These are phyloP conservation scores for Dendronephthya gigantea DNA, from an alignment of 64 coral and sea anemone species.

Conservation along the genomic window DNA sequence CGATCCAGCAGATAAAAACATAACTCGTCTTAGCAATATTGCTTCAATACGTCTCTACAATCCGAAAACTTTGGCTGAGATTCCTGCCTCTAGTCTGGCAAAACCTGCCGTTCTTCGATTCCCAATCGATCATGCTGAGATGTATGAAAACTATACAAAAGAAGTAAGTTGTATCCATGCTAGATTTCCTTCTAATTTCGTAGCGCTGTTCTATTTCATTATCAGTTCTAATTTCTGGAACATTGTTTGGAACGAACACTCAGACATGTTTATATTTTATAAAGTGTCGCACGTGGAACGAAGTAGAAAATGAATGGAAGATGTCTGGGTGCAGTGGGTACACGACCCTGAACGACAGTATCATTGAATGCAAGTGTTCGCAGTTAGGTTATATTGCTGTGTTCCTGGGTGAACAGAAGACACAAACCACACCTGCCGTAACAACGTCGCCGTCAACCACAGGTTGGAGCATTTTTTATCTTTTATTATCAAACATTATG, in stretches of 20 bases:
- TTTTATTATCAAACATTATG: too few species aligned
- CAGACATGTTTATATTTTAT: not conserved
- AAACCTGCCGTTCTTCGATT: conserved; percentile 29
- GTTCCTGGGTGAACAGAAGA: not conserved
- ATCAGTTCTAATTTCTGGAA: too few species aligned
- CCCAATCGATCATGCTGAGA: conserved; percentile 17
- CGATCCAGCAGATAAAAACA: not conserved
- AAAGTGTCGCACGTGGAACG: not conserved
- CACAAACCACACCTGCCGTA: not conserved
- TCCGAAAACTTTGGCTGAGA: conserved; percentile 39
- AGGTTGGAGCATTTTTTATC: too few species aligned
- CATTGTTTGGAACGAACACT: not conserved
- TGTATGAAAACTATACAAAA: not conserved
- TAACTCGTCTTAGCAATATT: conserved; percentile 34
- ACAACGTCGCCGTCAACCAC: not conserved
- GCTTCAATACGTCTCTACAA: conserved; percentile 68
- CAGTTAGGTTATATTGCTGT: not conserved
- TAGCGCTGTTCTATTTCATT: not conserved
- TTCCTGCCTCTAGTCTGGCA: conserved; percentile 7
- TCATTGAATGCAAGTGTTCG: not conserved
- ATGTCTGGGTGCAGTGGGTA: not conserved
- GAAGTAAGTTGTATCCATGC: not conserved
- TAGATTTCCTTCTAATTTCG: not conserved
- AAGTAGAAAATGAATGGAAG: not conserved
- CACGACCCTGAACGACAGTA: not conserved